Conservation (phyloP, 1,140 invertebrate species). For the Fopius arisanus region DNA sequence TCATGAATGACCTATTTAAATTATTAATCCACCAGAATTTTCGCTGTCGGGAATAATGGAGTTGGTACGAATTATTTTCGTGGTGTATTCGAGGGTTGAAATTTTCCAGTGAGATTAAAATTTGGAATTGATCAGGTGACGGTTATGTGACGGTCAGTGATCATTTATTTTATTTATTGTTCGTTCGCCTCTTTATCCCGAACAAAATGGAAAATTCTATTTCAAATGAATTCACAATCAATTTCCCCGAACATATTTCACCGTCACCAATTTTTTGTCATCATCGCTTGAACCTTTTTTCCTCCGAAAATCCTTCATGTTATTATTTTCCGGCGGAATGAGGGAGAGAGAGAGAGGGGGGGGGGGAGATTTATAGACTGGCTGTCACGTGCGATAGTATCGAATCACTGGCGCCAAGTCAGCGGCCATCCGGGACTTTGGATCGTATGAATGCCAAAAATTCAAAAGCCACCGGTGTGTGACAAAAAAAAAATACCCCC, state of each 20-base stretch:
- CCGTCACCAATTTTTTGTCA: background rate
- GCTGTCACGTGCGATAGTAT: background rate
- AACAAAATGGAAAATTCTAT: background rate
- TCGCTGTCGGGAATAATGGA: too few species aligned
- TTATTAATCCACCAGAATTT: too few species aligned
- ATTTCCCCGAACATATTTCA: background rate
- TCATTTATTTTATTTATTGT: too few species aligned
- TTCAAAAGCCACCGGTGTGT: background rate
- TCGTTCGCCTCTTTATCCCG: too few species aligned
- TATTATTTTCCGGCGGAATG: background rate
- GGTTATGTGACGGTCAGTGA: too few species aligned
- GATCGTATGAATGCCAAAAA: background rate
- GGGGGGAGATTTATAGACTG: background rate
- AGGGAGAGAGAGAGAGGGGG: too few species aligned
- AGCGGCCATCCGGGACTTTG: background rate
- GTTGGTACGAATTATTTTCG: too few species aligned
- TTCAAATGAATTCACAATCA: background rate
- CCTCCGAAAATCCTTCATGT: background rate
- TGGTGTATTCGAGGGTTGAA: too few species aligned
- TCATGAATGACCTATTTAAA: too few species aligned
- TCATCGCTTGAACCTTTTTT: background rate
- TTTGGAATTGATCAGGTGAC: too few species aligned
- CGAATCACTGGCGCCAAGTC: conserved; percentile 10
- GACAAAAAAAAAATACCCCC: background rate
- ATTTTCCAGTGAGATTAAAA: too few species aligned